Evolutionary conservation across 2,888 invertebrate species (phyloP).

Genomic region (Rotaria socialis): DNA sequence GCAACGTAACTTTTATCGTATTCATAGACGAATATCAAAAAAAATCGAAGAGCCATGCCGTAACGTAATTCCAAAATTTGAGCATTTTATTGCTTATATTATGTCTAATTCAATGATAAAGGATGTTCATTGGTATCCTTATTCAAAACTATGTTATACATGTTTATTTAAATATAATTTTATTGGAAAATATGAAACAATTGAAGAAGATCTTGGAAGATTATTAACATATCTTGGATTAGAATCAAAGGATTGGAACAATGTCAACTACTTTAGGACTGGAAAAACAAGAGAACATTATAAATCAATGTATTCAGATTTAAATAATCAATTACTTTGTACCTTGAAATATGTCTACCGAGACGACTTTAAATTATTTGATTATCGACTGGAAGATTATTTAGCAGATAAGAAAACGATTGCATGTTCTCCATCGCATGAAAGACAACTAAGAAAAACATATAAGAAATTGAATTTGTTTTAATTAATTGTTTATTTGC

Average conservation of each 20-base stretch:
- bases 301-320: neutral
- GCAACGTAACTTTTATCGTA: slow-evolving; percentile 69
- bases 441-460: too few species aligned
- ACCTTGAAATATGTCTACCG: neutral
- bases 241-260: neutral
- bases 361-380: slow-evolving; percentile 2
- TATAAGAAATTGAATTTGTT: too few species aligned
- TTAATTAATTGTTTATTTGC: too few species aligned
- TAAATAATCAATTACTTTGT: neutral
- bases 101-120: neutral
- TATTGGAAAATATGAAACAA: slow-evolving; percentile 80
- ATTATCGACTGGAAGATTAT: slow-evolving; percentile 11
- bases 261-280: neutral
- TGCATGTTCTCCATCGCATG: neutral
- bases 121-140: slow-evolving; percentile 83
- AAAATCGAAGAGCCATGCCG: neutral
- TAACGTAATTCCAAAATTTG: neutral
- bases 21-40: neutral
- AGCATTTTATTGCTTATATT: neutral
- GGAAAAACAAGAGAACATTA: neutral
- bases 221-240: neutral
- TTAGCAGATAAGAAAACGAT: neutral
- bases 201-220: slow-evolving; percentile 73
- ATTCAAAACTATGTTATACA: slow-evolving; percentile 76
- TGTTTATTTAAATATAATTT: slow-evolving; percentile 80